A percentile compares a stretch with the other conserved stretches of the same genome.
These are phyloP conservation scores for Girardinus metallicus DNA, from an alignment of 2,797 vertebrate species.

Conservation along the genomic window DNA sequence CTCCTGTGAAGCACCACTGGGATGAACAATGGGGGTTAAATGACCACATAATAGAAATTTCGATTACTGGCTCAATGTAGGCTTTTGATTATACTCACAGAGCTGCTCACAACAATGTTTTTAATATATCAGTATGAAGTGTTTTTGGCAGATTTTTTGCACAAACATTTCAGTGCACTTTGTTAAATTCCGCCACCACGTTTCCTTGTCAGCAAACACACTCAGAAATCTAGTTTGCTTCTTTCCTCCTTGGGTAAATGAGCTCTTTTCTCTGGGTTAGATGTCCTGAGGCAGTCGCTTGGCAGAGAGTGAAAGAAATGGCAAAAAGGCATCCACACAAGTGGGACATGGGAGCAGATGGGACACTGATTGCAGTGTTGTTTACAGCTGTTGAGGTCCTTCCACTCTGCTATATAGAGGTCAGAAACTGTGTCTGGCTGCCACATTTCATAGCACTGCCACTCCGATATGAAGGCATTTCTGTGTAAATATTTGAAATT, in stretches of 20 bases:
- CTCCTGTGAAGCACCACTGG: conserved; percentile 53
- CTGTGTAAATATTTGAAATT: conserved; percentile 38
- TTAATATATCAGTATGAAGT: conserved; percentile 2
- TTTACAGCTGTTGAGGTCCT: conserved; percentile 85
- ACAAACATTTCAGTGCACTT: conserved; percentile 4
- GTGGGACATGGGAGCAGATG: conserved; percentile 86
- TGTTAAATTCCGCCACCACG: conserved; percentile 44
- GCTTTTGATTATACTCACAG: conserved; percentile 1
- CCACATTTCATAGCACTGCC: conserved; percentile 63
- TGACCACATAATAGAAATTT: conserved; percentile 30
- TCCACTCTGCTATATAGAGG: conserved; percentile 75
- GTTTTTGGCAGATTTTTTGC: conserved; percentile 5
- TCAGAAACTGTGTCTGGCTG: conserved; percentile 77
- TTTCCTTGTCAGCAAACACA: conserved; percentile 59
- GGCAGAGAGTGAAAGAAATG: conserved; percentile 86
- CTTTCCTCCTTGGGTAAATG: conserved; percentile 82
- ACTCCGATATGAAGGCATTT: conserved; percentile 53
- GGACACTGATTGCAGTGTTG: conserved; percentile 85
- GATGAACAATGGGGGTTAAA: conserved; percentile 49
- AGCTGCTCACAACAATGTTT: background rate
- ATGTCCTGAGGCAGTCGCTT: conserved; percentile 85
- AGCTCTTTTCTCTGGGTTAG: conserved; percentile 86
- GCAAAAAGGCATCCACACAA: conserved; percentile 84
- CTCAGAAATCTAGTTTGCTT: conserved; percentile 79
- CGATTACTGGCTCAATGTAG: conserved; percentile 19